Evolutionary conservation across 23 tunicate genomes (phyloP).

Genomic region (Phallusia fumigata): DNA sequence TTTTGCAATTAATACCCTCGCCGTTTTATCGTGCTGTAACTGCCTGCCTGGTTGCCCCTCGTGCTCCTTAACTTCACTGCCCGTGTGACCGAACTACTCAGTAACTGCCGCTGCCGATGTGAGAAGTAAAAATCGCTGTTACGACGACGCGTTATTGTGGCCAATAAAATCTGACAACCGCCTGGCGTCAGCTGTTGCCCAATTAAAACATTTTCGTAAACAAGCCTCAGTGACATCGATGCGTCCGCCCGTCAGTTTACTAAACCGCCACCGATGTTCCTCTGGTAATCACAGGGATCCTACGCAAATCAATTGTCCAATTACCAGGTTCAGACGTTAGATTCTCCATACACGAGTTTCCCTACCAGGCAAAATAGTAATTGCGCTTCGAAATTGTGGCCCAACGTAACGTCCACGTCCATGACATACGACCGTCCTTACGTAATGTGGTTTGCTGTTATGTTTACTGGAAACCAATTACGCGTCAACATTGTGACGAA

Average conservation of each 20-base stretch:
- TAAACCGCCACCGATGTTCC: background rate
- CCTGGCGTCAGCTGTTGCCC: background rate
- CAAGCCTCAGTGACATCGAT: background rate
- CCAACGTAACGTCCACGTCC: background rate
- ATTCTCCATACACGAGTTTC: background rate
- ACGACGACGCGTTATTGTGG: background rate
- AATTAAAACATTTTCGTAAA: slow-evolving; percentile 6
- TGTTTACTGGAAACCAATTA: slow-evolving; percentile 3
- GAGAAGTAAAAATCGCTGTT: slow-evolving; percentile 2
- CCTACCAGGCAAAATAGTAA: background rate
- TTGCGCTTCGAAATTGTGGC: background rate
- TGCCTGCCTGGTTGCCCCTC: background rate
- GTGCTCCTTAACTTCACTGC: background rate
- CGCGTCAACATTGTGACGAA: background rate
- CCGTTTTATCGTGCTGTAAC: background rate
- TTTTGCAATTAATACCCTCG: background rate
- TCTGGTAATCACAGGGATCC: background rate
- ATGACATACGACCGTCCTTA: background rate
- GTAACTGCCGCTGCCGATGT: background rate
- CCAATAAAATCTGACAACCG: background rate
- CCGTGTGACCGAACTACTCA: background rate
- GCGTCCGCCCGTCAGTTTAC: background rate
- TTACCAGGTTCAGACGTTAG: background rate
- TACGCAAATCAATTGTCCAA: background rate
- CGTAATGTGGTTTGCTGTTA: background rate